Evolutionary conservation across 2,888 invertebrate genomes (phyloP).

Genomic region (Troides aeacus): DNA sequence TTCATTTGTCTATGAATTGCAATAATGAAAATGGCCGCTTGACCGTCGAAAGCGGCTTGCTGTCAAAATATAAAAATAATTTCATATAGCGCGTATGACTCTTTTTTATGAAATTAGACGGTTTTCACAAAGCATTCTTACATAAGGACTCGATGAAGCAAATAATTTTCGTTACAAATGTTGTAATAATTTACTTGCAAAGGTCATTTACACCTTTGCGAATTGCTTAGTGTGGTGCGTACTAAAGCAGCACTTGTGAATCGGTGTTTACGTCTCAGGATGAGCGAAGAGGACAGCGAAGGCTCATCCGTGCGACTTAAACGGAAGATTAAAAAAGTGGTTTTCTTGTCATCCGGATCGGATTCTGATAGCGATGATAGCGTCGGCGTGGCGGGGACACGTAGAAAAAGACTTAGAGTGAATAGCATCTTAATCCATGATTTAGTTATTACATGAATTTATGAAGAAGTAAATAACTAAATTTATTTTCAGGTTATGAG

Average conservation of each 20-base stretch:
- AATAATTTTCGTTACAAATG: constrained; percentile 45
- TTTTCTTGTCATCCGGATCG: constrained; percentile 59
- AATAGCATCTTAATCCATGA: constrained; percentile 35
- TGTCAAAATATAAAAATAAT: constrained; percentile 74
- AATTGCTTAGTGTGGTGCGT: constrained; percentile 67
- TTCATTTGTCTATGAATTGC: constrained; percentile 33
- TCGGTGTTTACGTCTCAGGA: constrained; percentile 52
- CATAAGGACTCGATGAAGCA: constrained; percentile 53
- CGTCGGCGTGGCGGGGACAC: constrained; percentile 58
- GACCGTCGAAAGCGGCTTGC: constrained; percentile 75
- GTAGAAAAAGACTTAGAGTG: constrained; percentile 73
- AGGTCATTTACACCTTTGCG: constrained; percentile 73
- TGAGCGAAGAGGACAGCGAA: constrained; percentile 70
- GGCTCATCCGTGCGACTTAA: constrained; percentile 58
- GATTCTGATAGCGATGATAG: constrained; percentile 73
- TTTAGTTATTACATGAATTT: not conserved
- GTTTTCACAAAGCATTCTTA: constrained; percentile 45
- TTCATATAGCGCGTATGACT: constrained; percentile 54
- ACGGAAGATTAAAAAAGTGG: constrained; percentile 62
- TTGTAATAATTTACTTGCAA: constrained; percentile 47
- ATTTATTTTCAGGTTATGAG: constrained; percentile 73
- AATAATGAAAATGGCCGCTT: constrained; percentile 73
- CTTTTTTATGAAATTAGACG: constrained; percentile 43
- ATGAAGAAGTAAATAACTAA: not conserved
- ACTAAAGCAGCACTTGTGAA: constrained; percentile 43